Evolutionary conservation across 2,888 invertebrate genomes (phyloP).

Genomic region (Sepioteuthis lessoniana): DNA sequence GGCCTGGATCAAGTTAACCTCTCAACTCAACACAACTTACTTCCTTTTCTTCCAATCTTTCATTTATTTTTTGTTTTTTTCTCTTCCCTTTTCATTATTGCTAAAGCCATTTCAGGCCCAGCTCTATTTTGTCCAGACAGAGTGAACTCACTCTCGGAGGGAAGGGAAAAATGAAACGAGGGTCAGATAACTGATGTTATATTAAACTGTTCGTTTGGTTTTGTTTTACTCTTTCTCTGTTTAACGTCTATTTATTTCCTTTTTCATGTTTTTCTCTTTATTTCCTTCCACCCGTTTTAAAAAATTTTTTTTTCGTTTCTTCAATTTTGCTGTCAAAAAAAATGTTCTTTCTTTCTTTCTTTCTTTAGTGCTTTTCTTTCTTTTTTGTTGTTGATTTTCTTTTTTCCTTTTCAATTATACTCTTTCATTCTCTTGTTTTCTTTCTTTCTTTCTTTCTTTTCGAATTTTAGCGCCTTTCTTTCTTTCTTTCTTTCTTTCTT

Average conservation of each 20-base stretch:
- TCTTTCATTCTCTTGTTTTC: too few species aligned
- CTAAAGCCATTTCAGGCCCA: not conserved
- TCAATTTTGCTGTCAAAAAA: not conserved
- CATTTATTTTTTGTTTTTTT: not conserved
- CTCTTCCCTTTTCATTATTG: not conserved
- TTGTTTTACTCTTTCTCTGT: not conserved
- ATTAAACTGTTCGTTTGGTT: not conserved
- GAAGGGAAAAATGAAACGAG: not conserved
- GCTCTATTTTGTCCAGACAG: not conserved
- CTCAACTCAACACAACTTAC: not conserved
- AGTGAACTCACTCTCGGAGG: not conserved
- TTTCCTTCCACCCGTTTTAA: too few species aligned
- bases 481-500: too few species aligned
- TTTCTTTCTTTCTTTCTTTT: too few species aligned
- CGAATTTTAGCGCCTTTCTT: too few species aligned
- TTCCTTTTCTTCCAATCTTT: not conserved
- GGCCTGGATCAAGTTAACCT: not conserved
- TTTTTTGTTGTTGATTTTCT: too few species aligned
- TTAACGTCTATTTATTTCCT: not conserved
- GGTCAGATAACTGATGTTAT: not conserved
- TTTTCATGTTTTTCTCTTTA: too few species aligned
- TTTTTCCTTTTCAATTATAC: too few species aligned
- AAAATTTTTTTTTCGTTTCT: too few species aligned
- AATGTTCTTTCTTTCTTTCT: not conserved
- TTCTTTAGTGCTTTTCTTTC: too few species aligned